These are phyloP conservation scores for Propithecus coquereli DNA, from an alignment of 2,113 vertebrate species.

Conservation along the genomic window DNA sequence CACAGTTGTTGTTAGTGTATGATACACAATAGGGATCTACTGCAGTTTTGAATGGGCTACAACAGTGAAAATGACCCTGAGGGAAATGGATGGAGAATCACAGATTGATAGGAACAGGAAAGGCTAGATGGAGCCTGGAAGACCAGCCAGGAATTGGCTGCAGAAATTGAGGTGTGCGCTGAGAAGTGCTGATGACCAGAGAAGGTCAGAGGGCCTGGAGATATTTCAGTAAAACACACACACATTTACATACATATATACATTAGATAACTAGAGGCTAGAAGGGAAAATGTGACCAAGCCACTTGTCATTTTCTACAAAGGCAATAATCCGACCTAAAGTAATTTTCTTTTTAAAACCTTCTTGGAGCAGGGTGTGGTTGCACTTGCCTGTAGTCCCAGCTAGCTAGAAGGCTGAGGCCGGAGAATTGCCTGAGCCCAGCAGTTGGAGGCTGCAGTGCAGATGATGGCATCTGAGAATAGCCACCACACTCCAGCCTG, in stretches of 20 bases:
- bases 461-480: not conserved
- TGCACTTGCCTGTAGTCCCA: not conserved
- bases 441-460: not conserved
- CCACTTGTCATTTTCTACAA: not conserved
- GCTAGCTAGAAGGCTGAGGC: not conserved
- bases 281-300: not conserved
- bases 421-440: not conserved
- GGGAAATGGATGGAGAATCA: not conserved
- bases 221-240: not conserved
- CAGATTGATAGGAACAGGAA: no score
- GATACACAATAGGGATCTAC: not conserved
- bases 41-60: not conserved
- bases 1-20: not conserved
- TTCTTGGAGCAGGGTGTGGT: not conserved
- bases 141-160: conserved; percentile 5
- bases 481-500: not conserved
- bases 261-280: not conserved
- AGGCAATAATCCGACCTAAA: not conserved
- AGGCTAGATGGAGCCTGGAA: no score
- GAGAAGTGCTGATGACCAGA: conserved; percentile 18
- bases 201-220: not conserved
- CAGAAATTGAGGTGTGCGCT: conserved; percentile 23
- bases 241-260: not conserved
- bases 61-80: not conserved
- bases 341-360: not conserved